These are phyloP conservation scores for Pseudomyrmex sp. DNA, from an alignment of 1,140 invertebrate genomes.

Conservation along the genomic window DNA sequence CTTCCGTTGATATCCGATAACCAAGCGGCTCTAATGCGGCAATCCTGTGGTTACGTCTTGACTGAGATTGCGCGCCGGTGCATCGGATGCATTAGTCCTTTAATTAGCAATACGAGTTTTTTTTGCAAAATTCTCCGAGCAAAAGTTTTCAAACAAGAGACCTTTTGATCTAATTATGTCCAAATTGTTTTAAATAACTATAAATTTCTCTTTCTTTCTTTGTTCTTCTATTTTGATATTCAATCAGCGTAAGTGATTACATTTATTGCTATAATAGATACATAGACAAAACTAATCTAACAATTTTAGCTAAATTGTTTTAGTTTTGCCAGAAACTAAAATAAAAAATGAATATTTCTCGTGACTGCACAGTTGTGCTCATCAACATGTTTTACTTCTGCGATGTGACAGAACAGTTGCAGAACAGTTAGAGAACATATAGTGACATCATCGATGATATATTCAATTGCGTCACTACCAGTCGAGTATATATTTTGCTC, in stretches of 20 bases:
- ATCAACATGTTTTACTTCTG: conserved; percentile 9
- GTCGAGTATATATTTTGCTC: conserved; percentile 21
- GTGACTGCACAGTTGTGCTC: conserved; percentile 6
- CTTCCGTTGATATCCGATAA: conserved; percentile 55
- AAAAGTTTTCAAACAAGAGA: neutral
- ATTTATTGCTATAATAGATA: neutral
- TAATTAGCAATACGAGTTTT: neutral
- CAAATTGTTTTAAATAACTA: neutral
- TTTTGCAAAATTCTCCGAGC: neutral
- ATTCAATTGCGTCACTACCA: conserved; percentile 44
- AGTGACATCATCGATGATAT: conserved; percentile 49
- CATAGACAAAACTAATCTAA: too few relatives aligned
- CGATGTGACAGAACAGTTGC: conserved; percentile 6
- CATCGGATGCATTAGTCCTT: neutral
- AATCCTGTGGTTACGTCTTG: conserved; percentile 16
- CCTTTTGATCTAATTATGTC: neutral
- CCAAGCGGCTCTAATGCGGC: conserved; percentile 6
- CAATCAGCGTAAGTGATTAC: conserved; percentile 5
- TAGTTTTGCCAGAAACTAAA: too few relatives aligned
- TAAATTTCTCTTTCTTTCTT: neutral
- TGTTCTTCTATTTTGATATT: neutral
- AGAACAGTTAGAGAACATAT: conserved; percentile 8
- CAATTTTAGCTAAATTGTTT: too few relatives aligned
- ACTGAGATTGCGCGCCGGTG: conserved; percentile 11
- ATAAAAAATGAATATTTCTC: neutral